Conservation (phyloP, 2,888 invertebrate genomes). For the Dysmachus trigonus region DNA sequence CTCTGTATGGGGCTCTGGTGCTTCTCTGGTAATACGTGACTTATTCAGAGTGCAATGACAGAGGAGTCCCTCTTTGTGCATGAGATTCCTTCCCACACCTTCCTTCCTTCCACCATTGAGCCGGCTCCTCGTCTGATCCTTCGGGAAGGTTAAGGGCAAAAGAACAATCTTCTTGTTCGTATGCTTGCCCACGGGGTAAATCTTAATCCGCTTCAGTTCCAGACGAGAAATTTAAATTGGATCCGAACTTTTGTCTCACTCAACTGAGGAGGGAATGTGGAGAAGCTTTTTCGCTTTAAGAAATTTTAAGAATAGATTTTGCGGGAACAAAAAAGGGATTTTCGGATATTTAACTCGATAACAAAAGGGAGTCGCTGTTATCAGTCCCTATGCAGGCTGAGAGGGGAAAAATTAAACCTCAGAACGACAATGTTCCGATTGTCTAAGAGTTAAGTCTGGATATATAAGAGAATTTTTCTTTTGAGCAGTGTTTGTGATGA, state of each 20-base stretch:
- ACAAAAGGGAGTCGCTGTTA: background rate
- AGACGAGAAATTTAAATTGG: background rate
- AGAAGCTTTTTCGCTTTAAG: background rate
- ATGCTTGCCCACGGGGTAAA: background rate
- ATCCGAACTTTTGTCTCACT: background rate
- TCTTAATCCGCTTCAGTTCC: background rate
- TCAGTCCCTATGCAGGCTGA: background rate
- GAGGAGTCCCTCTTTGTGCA: background rate
- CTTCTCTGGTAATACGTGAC: background rate
- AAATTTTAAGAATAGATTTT: background rate
- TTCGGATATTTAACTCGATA: background rate
- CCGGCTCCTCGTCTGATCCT: background rate
- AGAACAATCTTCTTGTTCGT: background rate
- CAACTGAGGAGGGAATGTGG: background rate
- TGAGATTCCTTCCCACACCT: background rate
- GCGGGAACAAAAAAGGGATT: background rate
- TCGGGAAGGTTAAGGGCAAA: background rate
- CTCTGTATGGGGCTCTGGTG: background rate
- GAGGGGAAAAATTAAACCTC: background rate
- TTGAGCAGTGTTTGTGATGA: background rate
- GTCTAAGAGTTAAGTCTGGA: background rate
- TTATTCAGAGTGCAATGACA: background rate
- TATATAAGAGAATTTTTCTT: background rate
- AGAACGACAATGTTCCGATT: background rate
- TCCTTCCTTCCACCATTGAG: too few relatives aligned